Conservation (phyloP, 92 coral and sea anemone species). For the Epizoanthus ramosus region DNA sequence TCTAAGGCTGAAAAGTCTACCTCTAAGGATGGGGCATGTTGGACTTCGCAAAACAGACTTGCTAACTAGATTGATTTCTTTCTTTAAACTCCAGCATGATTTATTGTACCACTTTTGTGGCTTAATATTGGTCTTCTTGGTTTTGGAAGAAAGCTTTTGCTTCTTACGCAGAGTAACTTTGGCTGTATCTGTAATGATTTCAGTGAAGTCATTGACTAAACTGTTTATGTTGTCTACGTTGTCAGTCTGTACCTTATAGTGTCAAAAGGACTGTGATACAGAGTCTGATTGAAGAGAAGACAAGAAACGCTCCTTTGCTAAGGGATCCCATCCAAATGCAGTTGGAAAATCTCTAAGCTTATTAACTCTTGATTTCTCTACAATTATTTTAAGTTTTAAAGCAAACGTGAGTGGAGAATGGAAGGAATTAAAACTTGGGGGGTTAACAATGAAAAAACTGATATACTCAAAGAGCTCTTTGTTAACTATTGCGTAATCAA, state of each 20-base stretch:
- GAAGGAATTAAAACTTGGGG: background rate
- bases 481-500: constrained; percentile 37
- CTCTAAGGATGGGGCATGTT: background rate
- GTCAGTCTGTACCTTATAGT: background rate
- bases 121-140: background rate
- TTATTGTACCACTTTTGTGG: background rate
- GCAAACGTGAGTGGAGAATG: background rate
- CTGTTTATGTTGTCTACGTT: background rate
- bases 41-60: no score
- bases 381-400: background rate
- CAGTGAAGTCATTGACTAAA: background rate
- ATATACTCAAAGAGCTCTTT: background rate
- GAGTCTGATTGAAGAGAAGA: background rate
- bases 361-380: background rate
- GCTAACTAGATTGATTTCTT: no score
- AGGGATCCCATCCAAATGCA: background rate
- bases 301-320: background rate
- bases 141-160: background rate
- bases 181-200: background rate
- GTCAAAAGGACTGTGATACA: background rate
- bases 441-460: background rate
- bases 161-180: background rate
- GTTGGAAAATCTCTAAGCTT: background rate
- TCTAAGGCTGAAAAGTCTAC: background rate
- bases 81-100: background rate